Evolutionary conservation across 2,113 vertebrate genomes (phyloP), one percentile per base, ranked within the genome.

Genomic region (Xyrauchen texanus): DNA sequence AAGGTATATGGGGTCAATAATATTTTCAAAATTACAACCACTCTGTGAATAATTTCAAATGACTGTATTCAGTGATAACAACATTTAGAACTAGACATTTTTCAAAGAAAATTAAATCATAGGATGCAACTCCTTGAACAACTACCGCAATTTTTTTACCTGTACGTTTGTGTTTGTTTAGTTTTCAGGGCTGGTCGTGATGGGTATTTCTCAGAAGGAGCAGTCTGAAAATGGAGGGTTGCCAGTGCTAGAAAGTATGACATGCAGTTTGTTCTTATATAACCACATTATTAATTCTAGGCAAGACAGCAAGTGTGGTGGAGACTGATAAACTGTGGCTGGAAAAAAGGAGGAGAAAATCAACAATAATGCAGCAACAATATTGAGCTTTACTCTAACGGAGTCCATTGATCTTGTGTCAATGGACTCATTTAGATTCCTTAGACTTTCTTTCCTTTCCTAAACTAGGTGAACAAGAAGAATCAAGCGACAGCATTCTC

Each of bases 261-360:
- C 52, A 58, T 70, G 67, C 11, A 51, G 51, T 8, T 16, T 78
- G 49, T 61, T 45, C 11, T 81, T 81, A 68, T 74, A 81, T 63
- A 76, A 78, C 73, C 63, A 62, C 62, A 62, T 45, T 67, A 52
- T 65, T 53, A 77, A 61, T 34, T 55, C 44, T 42, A 10, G 15
- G 58, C 66, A 5, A 58, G 58, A 49, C n/a, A 73, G 15, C 53
- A 73, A 61, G 42, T 34, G 76, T 65, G 57, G 64, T 13, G 66
- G 44, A 46, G 68, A 62, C 21, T 9, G 55, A 51, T 1, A 51
- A 11, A 45, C 49, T 51, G 6, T 16, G 16, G 16, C 68, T 71
- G 52, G 53, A 45, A 45, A 71, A 58, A 58, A 11, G 2, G 3
- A n/a, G 10, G 49, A 53, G 10, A 12, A 47, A 68, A 70, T 55